phyloP scores from a whole-genome alignment of 1,140 invertebrate genomes.

The Zaprionus vittiger region DNA sequence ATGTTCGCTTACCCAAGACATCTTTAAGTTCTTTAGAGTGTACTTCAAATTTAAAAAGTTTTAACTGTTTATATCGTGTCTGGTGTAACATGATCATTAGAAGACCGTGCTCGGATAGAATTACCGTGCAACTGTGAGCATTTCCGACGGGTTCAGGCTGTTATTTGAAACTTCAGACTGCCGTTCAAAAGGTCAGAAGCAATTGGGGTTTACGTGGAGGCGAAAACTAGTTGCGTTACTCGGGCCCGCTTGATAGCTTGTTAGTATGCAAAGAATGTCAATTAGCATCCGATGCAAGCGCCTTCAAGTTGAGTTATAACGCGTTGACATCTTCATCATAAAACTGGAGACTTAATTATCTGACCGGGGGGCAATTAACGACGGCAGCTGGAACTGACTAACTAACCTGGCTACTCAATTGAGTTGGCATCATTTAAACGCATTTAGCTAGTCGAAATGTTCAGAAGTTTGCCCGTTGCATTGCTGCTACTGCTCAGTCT shows the following conservation, averaged over 20 bases:
- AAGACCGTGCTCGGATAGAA: background rate
- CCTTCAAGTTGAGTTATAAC: conserved; percentile 57
- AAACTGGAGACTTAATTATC: conserved; percentile 54
- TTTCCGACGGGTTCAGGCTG: background rate
- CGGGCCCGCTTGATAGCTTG: conserved; percentile 51
- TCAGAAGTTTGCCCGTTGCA: conserved; percentile 50
- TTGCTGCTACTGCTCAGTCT: conserved; percentile 29
- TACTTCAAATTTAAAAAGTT: background rate
- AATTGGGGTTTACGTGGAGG: conserved; percentile 20
- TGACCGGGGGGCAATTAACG: conserved; percentile 15
- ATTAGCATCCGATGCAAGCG: conserved; percentile 41
- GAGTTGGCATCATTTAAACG: conserved; percentile 52
- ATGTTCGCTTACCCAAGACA: background rate
- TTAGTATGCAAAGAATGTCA: conserved; percentile 76
- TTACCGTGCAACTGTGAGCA: conserved; percentile 10
- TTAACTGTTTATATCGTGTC: background rate
- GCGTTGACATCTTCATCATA: conserved; percentile 55
- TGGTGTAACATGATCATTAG: background rate
- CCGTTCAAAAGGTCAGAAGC: conserved; percentile 63
- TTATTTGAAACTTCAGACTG: conserved; percentile 9
- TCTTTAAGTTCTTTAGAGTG: background rate
- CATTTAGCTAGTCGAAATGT: conserved; percentile 55
- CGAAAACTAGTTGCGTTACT: conserved; percentile 63
- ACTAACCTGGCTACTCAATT: conserved; percentile 63
- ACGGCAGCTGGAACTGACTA: conserved; percentile 18